Evolutionary conservation across 2,888 invertebrate species (phyloP).

Genomic region (Agrochola lota): DNA sequence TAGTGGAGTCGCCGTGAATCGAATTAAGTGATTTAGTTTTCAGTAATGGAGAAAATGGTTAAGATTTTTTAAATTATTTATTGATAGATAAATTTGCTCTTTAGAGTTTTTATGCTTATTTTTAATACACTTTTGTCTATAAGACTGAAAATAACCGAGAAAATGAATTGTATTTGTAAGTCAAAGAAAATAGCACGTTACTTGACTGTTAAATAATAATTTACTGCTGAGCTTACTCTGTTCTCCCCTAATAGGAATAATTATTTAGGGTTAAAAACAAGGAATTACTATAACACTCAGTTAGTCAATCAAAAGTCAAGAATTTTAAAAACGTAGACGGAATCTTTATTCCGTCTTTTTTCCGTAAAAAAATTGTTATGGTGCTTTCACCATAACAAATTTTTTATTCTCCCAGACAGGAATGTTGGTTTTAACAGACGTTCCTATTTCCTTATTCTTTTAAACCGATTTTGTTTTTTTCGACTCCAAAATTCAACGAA

Average conservation of each 20-base stretch:
- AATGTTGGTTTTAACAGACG: conserved; percentile 29
- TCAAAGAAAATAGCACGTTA: background rate
- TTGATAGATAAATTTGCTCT: background rate
- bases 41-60: background rate
- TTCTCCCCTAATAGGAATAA: background rate
- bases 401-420: conserved; percentile 19
- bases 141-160: background rate
- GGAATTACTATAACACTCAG: background rate
- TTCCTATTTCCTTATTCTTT: conserved; percentile 38
- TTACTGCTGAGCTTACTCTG: background rate
- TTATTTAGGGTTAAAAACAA: background rate
- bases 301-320: conserved; percentile 5
- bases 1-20: conserved; percentile 19
- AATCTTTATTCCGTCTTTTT: no score
- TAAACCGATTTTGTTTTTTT: conserved; percentile 20
- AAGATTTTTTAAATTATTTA: background rate
- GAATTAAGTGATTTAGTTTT: conserved; percentile 21
- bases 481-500: background rate
- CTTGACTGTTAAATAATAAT: background rate
- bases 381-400: conserved; percentile 4
- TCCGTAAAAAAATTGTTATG: no score
- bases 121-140: background rate
- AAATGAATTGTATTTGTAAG: background rate
- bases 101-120: background rate
- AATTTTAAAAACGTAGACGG: conserved; percentile 1